phyloP scores from a whole-genome alignment of 2,113 vertebrate species.

The Archocentrus centrarchus region DNA sequence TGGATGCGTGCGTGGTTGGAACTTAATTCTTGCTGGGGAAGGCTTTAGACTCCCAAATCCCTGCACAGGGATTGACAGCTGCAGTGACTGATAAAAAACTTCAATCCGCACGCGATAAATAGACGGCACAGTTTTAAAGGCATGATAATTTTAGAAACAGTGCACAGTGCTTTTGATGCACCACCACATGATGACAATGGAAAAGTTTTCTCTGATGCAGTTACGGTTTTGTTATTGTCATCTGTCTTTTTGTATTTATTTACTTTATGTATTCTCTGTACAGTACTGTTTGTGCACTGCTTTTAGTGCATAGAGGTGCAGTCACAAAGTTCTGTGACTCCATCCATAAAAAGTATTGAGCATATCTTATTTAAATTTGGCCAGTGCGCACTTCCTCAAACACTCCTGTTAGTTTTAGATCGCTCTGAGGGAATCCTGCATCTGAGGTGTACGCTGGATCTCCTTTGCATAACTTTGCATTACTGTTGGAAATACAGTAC shows the following conservation, averaged over 20 bases:
- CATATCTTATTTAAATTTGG: too few relatives aligned
- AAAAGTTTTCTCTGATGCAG: background rate
- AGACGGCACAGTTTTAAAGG: background rate
- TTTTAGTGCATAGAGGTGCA: too few relatives aligned
- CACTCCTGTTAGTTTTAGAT: background rate
- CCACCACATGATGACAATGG: background rate
- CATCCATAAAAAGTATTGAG: too few relatives aligned
- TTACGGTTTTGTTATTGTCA: background rate
- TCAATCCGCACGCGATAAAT: background rate
- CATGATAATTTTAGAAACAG: background rate
- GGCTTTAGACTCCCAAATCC: background rate
- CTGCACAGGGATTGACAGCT: background rate
- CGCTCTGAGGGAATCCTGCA: background rate
- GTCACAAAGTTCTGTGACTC: too few relatives aligned
- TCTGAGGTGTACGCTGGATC: background rate
- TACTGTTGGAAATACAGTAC: too few relatives aligned
- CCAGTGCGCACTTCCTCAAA: too few relatives aligned
- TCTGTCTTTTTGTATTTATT: background rate
- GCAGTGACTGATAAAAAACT: constrained; percentile 11
- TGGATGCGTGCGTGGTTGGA: background rate
- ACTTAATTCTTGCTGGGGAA: background rate
- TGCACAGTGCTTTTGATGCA: background rate
- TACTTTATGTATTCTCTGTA: background rate
- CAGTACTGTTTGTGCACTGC: too few relatives aligned
- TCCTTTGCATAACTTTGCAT: background rate